Evolutionary conservation across 1,140 invertebrate genomes (phyloP), one percentile per base, ranked within the genome.

Genomic region (Pomacea maculata): DNA sequence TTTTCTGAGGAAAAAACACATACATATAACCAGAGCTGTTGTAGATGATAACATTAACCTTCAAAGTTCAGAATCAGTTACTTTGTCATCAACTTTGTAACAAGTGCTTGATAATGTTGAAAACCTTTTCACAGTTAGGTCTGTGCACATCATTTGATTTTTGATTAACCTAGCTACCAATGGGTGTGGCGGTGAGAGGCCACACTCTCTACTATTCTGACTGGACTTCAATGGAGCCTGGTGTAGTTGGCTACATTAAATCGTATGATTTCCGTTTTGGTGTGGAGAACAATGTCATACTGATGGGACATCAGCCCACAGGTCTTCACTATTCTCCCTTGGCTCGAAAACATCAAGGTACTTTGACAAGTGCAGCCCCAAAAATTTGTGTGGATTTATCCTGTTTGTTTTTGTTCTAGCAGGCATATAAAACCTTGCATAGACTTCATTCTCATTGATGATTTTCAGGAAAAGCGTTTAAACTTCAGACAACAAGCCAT

Each of bases 201-300:
- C 80, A 85, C 78, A 86, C 81, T 17, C 76, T 86, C 14, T 86
- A 85, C 71, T 85, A 85, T 79, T 82, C 84, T 15, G 85, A 86
- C 79, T 86, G 85, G 85, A 68, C 77, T 21, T 81, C 79, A 11
- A 61, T 73, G 25, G 82, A 84, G 10, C n/a, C 55, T 45, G 74
- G 55, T 14, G 29, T n/a, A n/a, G 64, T 57, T 25, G 85, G 85
- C 54, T 84, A 80, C 79, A 80, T 86, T 71, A 84, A 83, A 65
- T 84, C 82, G 10, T 84, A 83, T 64, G 82, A 84, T 72, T 74
- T 86, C 57, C 71, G 83, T 34, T 84, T 82, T 76, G 83, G 81
- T 9, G 79, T 83, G 17, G 83, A 85, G 52, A 82, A 81, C 75
- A 83, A 77, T 29, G 79, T 82, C 21, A 83, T 85, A 25, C 65